phyloP scores from a whole-genome alignment of 2,888 invertebrate genomes.

The Cetonia aurata region DNA sequence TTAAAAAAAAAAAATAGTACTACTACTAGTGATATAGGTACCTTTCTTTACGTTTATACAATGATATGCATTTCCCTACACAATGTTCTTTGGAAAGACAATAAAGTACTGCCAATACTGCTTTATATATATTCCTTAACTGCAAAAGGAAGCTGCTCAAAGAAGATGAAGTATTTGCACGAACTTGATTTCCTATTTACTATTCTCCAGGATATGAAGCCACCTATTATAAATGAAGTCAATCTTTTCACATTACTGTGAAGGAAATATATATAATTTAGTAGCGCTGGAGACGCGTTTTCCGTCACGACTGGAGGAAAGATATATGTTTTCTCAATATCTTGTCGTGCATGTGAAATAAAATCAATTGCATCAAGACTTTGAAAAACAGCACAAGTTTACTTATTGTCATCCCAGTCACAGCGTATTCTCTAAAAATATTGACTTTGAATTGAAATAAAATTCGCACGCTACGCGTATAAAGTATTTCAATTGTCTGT shows the following conservation, averaged over 20 bases:
- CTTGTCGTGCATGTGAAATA: conserved; percentile 29
- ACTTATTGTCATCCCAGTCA: conserved; percentile 27
- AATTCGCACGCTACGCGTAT: conserved; percentile 13
- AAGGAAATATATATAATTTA: conserved; percentile 12
- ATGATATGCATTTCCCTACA: too few relatives aligned
- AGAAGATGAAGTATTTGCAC: conserved; percentile 15
- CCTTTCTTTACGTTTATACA: too few relatives aligned
- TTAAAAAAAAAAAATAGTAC: neutral
- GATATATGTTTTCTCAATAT: conserved; percentile 17
- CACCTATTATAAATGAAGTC: conserved; percentile 7
- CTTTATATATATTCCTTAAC: conserved; percentile 14
- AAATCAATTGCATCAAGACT: conserved; percentile 29
- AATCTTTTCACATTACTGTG: conserved; percentile 1
- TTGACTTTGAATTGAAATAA: conserved; percentile 38
- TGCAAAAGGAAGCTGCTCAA: conserved; percentile 1
- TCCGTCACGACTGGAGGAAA: conserved; percentile 1
- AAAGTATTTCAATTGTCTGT: conserved; percentile 24
- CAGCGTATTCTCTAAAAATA: conserved; percentile 28
- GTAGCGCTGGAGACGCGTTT: conserved; percentile 10
- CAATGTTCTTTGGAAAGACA: conserved; percentile 2
- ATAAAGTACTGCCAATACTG: neutral
- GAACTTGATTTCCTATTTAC: neutral
- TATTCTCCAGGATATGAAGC: neutral
- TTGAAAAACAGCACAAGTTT: conserved; percentile 35
- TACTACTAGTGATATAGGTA: too few relatives aligned